A percentile compares a stretch with the other conserved stretches of the same genome.
Evolutionary conservation across 2,797 vertebrate species (phyloP).

Genomic region (Amblyopsis hoosieri): DNA sequence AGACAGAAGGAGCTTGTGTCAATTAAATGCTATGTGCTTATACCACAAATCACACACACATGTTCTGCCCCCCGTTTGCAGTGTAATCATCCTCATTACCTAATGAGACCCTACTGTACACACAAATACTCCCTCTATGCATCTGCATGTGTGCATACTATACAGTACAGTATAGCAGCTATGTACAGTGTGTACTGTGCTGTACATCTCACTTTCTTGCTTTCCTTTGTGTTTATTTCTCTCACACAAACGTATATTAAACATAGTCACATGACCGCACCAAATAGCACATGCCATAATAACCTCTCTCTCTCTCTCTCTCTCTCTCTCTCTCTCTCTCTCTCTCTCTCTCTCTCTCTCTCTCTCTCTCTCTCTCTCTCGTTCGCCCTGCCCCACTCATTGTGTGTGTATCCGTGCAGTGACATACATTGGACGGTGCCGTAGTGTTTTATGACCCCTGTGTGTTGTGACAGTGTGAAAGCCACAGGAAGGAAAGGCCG

Average conservation of each 20-base stretch:
- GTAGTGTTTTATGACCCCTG: constrained; percentile 56
- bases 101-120: constrained; percentile 13
- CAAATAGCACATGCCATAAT: background rate
- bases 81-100: constrained; percentile 2
- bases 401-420: constrained; percentile 5
- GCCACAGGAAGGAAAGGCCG: constrained; percentile 80
- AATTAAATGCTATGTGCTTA: constrained; percentile 59
- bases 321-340: background rate
- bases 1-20: constrained; percentile 50
- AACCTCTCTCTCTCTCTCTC: background rate
- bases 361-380: background rate
- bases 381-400: background rate
- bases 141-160: background rate
- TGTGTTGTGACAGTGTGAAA: constrained; percentile 79
- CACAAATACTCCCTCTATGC: background rate
- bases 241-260: background rate
- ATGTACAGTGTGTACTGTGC: no score
- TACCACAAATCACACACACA: constrained; percentile 60
- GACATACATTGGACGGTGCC: constrained; percentile 46
- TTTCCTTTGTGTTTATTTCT: no score
- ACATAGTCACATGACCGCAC: background rate
- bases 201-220: no score
- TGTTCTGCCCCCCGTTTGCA: constrained; percentile 31
- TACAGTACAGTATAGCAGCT: no score
- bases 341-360: background rate